Percentiles rank a stretch among this genome's conserved stretches.
phyloP scores from a whole-genome alignment of 2,113 vertebrate genomes.

The Eonycteris spelaea region DNA sequence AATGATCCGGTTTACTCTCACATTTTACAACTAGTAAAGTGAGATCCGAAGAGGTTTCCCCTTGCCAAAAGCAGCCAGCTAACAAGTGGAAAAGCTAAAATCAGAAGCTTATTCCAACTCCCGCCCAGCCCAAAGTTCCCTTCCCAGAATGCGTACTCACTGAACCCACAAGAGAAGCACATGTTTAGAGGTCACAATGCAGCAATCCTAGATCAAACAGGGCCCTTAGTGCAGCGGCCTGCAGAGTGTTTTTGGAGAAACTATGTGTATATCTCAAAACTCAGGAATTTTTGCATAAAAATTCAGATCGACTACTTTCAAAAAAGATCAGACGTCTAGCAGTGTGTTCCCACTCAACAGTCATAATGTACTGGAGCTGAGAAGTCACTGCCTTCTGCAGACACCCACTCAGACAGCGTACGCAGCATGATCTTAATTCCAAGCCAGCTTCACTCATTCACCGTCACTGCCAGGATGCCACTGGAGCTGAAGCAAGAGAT shows the following conservation, averaged over 20 bases:
- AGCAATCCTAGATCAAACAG: neutral
- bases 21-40: neutral
- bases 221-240: neutral
- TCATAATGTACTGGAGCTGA: neutral
- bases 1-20: neutral
- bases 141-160: neutral
- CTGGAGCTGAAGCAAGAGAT: neutral
- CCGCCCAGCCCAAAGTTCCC: neutral
- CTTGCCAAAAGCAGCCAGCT: neutral
- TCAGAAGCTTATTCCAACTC: neutral
- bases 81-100: neutral
- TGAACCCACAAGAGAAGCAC: neutral
- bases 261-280: neutral
- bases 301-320: neutral
- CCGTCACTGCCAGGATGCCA: neutral
- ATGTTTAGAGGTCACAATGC: neutral
- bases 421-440: neutral
- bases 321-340: neutral
- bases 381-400: neutral
- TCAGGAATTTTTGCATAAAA: neutral
- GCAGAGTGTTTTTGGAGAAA: neutral
- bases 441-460: neutral
- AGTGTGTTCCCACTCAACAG: neutral
- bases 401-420: neutral
- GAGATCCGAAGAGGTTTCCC: neutral